phyloP scores from a whole-genome alignment of 1,140 invertebrate genomes.

The Caenorhabditis briggsae region DNA sequence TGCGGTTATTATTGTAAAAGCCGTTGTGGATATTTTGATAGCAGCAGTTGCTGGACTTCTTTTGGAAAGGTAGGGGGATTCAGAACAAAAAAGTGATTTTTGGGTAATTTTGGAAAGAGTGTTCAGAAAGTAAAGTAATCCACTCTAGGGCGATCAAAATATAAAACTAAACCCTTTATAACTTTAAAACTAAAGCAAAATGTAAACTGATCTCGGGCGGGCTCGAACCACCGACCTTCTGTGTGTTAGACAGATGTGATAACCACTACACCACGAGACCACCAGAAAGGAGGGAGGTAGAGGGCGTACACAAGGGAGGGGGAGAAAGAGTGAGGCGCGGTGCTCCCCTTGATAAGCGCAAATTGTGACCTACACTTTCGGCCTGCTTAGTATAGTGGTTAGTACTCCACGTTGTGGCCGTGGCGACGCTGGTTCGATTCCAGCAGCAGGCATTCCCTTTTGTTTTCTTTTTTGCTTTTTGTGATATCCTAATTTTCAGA shows the following conservation, averaged over 20 bases:
- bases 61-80: no score
- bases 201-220: conserved; percentile 65
- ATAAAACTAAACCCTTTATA: no score
- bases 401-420: conserved; percentile 77
- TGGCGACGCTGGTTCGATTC: conserved; percentile 76
- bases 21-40: neutral
- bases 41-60: neutral
- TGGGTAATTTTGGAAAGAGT: no score
- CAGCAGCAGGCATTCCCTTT: conserved; percentile 35
- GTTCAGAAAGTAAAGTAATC: no score
- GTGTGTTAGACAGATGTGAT: conserved; percentile 71
- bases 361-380: conserved; percentile 9
- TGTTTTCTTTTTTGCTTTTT: neutral
- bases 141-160: no score
- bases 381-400: conserved; percentile 77
- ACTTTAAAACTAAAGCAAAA: neutral
- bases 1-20: neutral
- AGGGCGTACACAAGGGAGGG: neutral
- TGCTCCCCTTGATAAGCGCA: neutral
- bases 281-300: neutral
- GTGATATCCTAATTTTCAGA: neutral
- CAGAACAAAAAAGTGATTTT: no score
- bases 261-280: conserved; percentile 68
- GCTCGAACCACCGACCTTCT: conserved; percentile 70
- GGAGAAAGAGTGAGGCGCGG: no score